phyloP scores from a whole-genome alignment of 2,888 invertebrate species.

The Chloroclysta siterata region DNA sequence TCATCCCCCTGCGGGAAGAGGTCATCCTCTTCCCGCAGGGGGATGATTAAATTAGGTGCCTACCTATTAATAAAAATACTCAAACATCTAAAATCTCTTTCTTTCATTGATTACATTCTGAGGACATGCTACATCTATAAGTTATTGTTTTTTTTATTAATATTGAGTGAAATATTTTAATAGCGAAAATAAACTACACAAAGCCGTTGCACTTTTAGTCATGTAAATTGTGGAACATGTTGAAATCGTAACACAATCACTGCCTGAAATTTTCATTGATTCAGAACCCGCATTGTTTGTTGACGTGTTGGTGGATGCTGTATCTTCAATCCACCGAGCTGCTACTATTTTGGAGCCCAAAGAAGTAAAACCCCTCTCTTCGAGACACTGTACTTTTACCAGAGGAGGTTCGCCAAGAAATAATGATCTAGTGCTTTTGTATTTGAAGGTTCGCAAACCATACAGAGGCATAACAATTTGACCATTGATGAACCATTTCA shows the following conservation, averaged over 20 bases:
- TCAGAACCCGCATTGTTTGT: conserved; percentile 3
- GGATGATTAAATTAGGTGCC: too few species aligned
- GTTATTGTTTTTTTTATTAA: background rate
- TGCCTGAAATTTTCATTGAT: conserved; percentile 12
- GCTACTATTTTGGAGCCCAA: conserved; percentile 65
- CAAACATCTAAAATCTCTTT: too few species aligned
- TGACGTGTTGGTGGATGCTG: conserved; percentile 4
- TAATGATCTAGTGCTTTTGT: conserved; percentile 56
- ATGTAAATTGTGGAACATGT: conserved; percentile 3
- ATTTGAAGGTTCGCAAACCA: conserved; percentile 58
- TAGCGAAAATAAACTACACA: conserved; percentile 2
- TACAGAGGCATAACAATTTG: conserved; percentile 44
- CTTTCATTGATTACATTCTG: too few species aligned
- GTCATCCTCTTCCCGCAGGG: too few species aligned
- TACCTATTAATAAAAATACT: too few species aligned
- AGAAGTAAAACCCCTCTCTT: conserved; percentile 44
- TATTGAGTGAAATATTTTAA: background rate
- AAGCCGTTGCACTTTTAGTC: background rate
- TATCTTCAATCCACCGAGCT: conserved; percentile 60
- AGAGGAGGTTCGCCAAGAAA: conserved; percentile 77
- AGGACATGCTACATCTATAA: background rate
- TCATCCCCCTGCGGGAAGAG: too few species aligned
- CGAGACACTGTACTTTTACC: conserved; percentile 81
- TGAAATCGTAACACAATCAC: conserved; percentile 18
- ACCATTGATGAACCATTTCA: conserved; percentile 77